Base-by-base conservation (phyloP, 1,140 invertebrate species). In the Procambarus virginalis region DNA sequence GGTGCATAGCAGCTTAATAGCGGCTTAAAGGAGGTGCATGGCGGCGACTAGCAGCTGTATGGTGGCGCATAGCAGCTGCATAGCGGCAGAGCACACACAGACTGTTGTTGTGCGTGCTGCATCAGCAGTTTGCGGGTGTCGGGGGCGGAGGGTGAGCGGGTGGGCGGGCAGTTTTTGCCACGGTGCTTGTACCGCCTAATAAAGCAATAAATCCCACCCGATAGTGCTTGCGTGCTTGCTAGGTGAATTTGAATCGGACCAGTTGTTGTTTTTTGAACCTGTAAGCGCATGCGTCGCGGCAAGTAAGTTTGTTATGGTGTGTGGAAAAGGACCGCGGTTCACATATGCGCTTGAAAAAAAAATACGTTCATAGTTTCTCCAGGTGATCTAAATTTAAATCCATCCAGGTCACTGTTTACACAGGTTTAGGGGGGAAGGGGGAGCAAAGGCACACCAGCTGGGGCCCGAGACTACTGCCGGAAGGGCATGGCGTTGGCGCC, bases 201-300 rank as follows among this genome's bases (percentile, higher is more conserved):
- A 86, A 86, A 86, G 85, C 85, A 86, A 86, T 86, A 86, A 86
- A 86, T 86, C 73, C 49, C 77, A 49, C n/a, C 85, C 77, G 85
- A 86, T 86, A 86, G 85, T 86, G 85, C 77, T 80, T 86, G 85
- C 85, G 78, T 86, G 64, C 85, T 86, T 86, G 85, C 70, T 6
- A 80, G 85, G 68, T 80, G 77, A 86, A 86, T 80, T 86, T 86
- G 76, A 45, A 86, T 76, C 55, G 20, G 64, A 70, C 14, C 8
- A 73, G 60, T 79, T 86, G 78, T 80, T 86, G n/a, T 86, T 77
- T 79, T 86, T 86, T 76, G 64, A 80, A 49, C 77, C 48, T 80
- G 58, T 70, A 80, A 86, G 46, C 46, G 55, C 22, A 17, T 86
- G 22, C 46, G 85, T 80, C 77, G 49, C 20, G 45, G 60, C 51